Percentiles rank a stretch among this genome's conserved stretches.
phyloP scores from a whole-genome alignment of 2,113 vertebrate species.

The Hippocampus zosterae region DNA sequence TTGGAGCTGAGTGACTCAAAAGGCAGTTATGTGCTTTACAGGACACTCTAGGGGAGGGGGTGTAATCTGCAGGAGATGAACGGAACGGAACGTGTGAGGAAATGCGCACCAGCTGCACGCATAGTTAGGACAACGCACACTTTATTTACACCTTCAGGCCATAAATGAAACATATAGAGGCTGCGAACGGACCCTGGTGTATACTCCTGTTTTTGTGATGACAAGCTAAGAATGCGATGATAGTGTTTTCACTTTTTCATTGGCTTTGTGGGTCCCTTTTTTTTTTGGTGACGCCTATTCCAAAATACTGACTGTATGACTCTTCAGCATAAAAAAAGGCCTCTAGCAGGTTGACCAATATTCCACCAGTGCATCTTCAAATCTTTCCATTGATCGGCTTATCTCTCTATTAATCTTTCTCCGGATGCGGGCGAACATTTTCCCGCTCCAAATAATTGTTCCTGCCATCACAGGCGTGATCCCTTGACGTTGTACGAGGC shows the following conservation, averaged over 20 bases:
- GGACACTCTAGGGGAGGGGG: not conserved
- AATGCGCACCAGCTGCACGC: slow-evolving; percentile 31
- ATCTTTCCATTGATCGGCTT: not conserved
- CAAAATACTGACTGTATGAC: too few species aligned
- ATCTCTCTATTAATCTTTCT: slow-evolving; percentile 16
- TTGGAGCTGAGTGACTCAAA: slow-evolving; percentile 9
- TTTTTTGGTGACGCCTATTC: too few species aligned
- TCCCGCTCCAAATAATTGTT: slow-evolving; percentile 22
- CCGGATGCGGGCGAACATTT: slow-evolving; percentile 15
- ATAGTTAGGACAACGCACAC: slow-evolving; percentile 10
- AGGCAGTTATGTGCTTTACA: slow-evolving; percentile 3
- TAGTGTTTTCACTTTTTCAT: too few species aligned
- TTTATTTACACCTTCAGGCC: not conserved
- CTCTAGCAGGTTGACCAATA: not conserved
- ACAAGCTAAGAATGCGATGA: not conserved
- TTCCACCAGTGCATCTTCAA: not conserved
- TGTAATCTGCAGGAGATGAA: not conserved
- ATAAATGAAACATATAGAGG: not conserved
- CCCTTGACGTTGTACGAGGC: slow-evolving; percentile 57
- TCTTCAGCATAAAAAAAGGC: too few species aligned
- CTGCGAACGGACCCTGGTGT: not conserved
- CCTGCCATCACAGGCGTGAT: slow-evolving; percentile 50
- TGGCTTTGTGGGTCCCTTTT: too few species aligned
- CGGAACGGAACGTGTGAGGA: slow-evolving; percentile 23
- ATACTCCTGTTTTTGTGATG: not conserved